Evolutionary conservation across 2,888 invertebrate genomes (phyloP).

Genomic region (Epistrophe eligans): DNA sequence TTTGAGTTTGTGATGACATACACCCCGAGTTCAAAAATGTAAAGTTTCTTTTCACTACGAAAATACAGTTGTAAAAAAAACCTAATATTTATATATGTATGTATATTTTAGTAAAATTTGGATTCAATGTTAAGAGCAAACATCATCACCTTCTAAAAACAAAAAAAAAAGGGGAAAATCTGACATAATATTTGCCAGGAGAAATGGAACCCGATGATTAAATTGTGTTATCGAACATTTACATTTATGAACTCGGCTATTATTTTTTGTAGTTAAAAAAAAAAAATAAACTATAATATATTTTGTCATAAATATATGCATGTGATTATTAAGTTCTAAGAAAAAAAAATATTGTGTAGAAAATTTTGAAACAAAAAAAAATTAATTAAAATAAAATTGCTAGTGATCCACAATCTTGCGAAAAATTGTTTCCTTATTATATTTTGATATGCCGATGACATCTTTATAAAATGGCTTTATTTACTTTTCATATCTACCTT

Average conservation of each 20-base stretch:
- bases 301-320: constrained; percentile 51
- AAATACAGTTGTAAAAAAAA: neutral
- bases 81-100: neutral
- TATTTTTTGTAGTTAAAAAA: constrained; percentile 25
- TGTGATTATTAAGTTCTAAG: constrained; percentile 66
- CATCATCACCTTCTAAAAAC: neutral
- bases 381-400: constrained; percentile 18
- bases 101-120: neutral
- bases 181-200: neutral
- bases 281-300: constrained; percentile 25
- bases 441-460: neutral
- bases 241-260: neutral
- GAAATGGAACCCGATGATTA: neutral
- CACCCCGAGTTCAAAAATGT: neutral
- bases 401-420: constrained; percentile 10
- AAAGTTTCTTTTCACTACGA: neutral
- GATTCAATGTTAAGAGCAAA: neutral
- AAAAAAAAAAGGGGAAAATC: neutral
- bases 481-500: neutral
- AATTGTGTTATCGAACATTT: neutral
- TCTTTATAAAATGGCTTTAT: neutral
- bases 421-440: constrained; percentile 7
- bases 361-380: constrained; percentile 6
- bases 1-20: constrained; percentile 26
- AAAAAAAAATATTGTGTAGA: constrained; percentile 38